Evolutionary conservation across 2,888 invertebrate genomes (phyloP).

Genomic region (Trisateles emortualis): DNA sequence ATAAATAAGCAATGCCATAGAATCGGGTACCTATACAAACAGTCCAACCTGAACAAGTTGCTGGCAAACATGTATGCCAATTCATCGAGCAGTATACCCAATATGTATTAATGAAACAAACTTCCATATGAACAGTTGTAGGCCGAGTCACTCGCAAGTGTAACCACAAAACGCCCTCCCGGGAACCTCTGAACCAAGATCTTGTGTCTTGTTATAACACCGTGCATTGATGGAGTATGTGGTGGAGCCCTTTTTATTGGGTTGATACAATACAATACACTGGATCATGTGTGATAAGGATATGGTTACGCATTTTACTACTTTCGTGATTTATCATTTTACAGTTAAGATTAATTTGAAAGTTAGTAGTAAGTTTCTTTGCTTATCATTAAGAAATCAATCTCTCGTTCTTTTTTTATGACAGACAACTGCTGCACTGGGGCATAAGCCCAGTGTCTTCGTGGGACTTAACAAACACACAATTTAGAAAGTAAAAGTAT

Average conservation of each 20-base stretch:
- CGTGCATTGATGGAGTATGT: slow-evolving; percentile 25
- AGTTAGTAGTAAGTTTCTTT: too few relatives aligned
- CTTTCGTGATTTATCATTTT: too few relatives aligned
- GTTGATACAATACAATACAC: background rate
- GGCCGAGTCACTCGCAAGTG: slow-evolving; percentile 68
- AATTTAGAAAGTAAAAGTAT: too few relatives aligned
- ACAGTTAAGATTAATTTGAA: too few relatives aligned
- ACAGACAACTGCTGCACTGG: too few relatives aligned
- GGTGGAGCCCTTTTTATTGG: slow-evolving; percentile 27
- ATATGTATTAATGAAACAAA: slow-evolving; percentile 67
- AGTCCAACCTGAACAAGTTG: background rate
- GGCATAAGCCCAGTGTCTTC: too few relatives aligned
- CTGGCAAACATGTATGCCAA: slow-evolving; percentile 16
- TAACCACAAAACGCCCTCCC: slow-evolving; percentile 75
- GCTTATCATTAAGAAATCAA: too few relatives aligned
- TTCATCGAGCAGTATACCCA: slow-evolving; percentile 41
- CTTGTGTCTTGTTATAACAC: slow-evolving; percentile 31
- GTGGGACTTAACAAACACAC: too few relatives aligned
- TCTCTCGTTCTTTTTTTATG: too few relatives aligned
- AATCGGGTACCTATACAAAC: background rate
- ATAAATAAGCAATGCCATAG: background rate
- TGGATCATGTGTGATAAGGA: too few relatives aligned
- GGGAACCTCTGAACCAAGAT: slow-evolving; percentile 49
- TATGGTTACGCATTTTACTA: too few relatives aligned
- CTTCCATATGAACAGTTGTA: slow-evolving; percentile 68